Evolutionary conservation across 2,113 vertebrate species (phyloP), one percentile per base, ranked within the genome.

Genomic region (Okapia johnstoni): DNA sequence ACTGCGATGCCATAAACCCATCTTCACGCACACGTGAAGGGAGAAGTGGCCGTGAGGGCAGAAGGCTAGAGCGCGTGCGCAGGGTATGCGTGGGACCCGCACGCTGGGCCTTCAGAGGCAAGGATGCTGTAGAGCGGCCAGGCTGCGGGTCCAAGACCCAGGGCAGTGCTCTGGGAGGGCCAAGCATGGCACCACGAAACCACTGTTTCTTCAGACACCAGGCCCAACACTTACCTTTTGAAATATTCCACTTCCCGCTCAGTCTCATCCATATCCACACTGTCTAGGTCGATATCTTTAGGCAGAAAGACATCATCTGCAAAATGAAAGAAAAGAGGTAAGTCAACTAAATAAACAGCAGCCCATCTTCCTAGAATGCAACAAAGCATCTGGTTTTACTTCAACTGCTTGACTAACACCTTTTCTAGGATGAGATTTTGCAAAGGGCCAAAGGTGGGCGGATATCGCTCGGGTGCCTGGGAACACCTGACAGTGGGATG

Each of bases 181-280:
- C 23, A 25, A 0, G 26, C 14, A 3, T 0, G 2, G 57, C 7
- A 10, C 19, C 43, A 3, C 2, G 2, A 28, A 33, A 4, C 11
- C 33, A 33, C 6, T 19, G 4, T 0, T 13, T 3, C 30, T 7
- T 63, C 15, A 7, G 6, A 77, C 60, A 33, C 4, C 28, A 50
- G 36, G 4, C 52, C 12, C 15, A 5, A 46, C 40, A 63, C 66
- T 28, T 98, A 99, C 99, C 99, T 99, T 99, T 99, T 99, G 98
- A 99, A 99, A 98, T 99, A 99, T 81, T 99, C 99, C 98, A 99
- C 99, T 98, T 99, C 99, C 96, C 99, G 98, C 98, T 99, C 99
- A 0, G 99, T 99, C 98, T 99, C 99, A 93, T 99, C 99, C 99
- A 99, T 99, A 86, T 99, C 99, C 97, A 99, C 99, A 0, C 99